Conservation (phyloP, 2,113 vertebrate species). For the Capreolus pygargus region DNA sequence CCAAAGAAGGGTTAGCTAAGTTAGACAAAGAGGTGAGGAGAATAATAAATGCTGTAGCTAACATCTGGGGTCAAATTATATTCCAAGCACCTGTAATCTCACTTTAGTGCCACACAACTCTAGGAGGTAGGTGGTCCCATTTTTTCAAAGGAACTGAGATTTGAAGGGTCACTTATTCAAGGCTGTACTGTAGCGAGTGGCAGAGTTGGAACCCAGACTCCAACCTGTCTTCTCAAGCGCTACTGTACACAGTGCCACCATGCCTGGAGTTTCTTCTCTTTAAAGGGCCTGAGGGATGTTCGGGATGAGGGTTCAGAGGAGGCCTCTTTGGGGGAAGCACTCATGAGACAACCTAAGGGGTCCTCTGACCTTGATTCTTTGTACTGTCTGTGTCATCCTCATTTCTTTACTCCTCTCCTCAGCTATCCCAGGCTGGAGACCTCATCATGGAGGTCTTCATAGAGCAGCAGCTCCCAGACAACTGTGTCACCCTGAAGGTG, state of each 20-base stretch:
- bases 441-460: constrained; percentile 97
- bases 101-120: neutral
- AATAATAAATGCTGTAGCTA: neutral
- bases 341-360: neutral
- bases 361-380: neutral
- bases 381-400: neutral
- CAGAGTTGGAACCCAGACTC: neutral
- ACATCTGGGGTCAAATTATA: neutral
- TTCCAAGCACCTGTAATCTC: neutral
- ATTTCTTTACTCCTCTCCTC: neutral
- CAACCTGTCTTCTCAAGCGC: neutral
- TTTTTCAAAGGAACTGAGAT: constrained; percentile 1
- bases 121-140: neutral
- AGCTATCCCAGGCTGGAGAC: constrained; percentile 97
- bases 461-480: constrained; percentile 93
- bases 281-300: neutral
- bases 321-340: neutral
- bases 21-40: neutral
- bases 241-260: fast-evolving
- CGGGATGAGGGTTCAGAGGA: neutral
- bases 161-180: neutral
- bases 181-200: neutral
- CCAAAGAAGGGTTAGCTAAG: neutral
- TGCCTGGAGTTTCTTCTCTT: neutral
- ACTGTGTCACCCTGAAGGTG: constrained; percentile 96